Percentiles rank a stretch among this genome's conserved stretches.
phyloP scores from a whole-genome alignment of 2,797 vertebrate species.

The Fratercula arctica region DNA sequence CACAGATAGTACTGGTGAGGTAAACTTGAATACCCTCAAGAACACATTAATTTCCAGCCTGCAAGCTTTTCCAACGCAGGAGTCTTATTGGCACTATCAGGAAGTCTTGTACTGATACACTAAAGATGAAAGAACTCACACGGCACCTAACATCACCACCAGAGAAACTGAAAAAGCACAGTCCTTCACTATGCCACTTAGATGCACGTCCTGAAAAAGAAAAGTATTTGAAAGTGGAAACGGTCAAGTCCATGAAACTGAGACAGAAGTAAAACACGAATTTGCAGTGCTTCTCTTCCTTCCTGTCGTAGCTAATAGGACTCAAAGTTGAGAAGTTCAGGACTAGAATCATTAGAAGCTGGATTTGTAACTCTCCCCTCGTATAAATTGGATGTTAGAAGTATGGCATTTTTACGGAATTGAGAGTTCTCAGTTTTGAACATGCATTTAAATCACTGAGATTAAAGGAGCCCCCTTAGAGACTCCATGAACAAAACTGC shows the following conservation, averaged over 20 bases:
- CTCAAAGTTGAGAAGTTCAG: neutral
- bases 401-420: neutral
- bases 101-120: neutral
- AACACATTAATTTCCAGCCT: neutral
- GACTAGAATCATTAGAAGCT: neutral
- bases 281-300: neutral
- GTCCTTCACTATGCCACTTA: neutral
- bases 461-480: constrained; percentile 43
- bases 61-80: neutral
- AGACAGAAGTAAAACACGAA: neutral
- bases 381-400: neutral
- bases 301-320: neutral
- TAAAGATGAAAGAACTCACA: neutral
- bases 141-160: neutral
- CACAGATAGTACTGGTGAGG: neutral
- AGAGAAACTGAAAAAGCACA: neutral
- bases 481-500: constrained; percentile 24
- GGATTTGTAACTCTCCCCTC: neutral
- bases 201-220: neutral
- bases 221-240: neutral
- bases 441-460: constrained; percentile 1
- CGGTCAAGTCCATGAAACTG: neutral
- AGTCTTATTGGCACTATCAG: neutral
- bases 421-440: neutral
- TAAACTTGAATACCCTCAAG: neutral